These are phyloP conservation scores for Spodoptera picta DNA, from an alignment of 2,888 invertebrate species.

Conservation along the genomic window DNA sequence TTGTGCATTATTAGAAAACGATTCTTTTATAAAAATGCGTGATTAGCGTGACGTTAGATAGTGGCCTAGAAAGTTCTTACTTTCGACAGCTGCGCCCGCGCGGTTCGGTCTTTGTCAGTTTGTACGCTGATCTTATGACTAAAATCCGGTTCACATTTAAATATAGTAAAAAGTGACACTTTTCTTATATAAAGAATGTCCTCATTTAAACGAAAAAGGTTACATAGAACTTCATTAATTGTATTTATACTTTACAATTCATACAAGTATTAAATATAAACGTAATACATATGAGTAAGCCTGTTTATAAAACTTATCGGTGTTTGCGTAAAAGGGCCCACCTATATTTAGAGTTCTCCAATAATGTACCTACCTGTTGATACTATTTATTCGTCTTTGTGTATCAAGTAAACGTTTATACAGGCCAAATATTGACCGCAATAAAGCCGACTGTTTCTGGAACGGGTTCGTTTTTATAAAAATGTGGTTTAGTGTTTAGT, in stretches of 20 bases:
- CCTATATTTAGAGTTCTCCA: conserved; percentile 27
- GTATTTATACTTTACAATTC: too few relatives aligned
- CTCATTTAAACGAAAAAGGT: neutral
- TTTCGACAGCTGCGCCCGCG: conserved; percentile 74
- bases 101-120: conserved; percentile 60
- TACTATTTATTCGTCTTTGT: conserved; percentile 7
- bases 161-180: conserved; percentile 51
- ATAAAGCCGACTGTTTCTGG: neutral
- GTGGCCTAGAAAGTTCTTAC: conserved; percentile 84
- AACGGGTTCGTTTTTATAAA: neutral
- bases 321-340: conserved; percentile 22
- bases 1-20: conserved; percentile 73
- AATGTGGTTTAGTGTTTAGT: neutral
- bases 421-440: conserved; percentile 5
- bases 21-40: conserved; percentile 78
- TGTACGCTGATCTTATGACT: conserved; percentile 66
- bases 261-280: too few relatives aligned
- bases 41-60: conserved; percentile 79
- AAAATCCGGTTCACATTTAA: conserved; percentile 81
- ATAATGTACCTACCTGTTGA: conserved; percentile 19
- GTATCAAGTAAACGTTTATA: neutral
- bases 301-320: conserved; percentile 28
- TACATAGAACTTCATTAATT: too few relatives aligned
- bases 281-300: neutral
- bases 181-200: conserved; percentile 14